Conservation (phyloP, 2,113 vertebrate genomes). For the Erinaceus europaeus region DNA sequence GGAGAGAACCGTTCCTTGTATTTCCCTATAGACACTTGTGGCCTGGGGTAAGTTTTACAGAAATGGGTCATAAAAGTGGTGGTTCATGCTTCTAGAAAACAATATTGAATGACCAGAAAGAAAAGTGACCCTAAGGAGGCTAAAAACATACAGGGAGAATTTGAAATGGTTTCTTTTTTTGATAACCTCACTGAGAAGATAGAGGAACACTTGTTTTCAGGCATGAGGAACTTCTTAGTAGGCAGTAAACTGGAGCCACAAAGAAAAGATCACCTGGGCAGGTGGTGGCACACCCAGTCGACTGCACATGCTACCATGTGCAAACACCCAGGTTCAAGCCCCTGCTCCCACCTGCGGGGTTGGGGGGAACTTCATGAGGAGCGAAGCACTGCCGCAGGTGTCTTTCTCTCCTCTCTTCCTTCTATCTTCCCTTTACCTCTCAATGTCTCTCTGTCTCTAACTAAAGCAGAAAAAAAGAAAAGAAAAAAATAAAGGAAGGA, state of each 20-base stretch:
- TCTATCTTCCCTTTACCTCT: too few species aligned
- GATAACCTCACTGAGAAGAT: slow-evolving; percentile 20
- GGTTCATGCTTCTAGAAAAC: slow-evolving; percentile 36
- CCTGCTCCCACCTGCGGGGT: too few species aligned
- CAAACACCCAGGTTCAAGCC: too few species aligned
- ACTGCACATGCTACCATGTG: too few species aligned
- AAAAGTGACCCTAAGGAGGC: slow-evolving; percentile 21
- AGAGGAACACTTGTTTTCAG: background rate
- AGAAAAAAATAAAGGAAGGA: too few species aligned
- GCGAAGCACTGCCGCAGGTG: too few species aligned
- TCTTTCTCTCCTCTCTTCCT: too few species aligned
- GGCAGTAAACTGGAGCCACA: background rate
- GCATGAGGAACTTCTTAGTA: slow-evolving; percentile 14
- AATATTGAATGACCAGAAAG: slow-evolving; percentile 45
- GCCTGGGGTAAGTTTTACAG: slow-evolving; percentile 27
- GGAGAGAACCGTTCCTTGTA: background rate
- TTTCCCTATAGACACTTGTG: background rate
- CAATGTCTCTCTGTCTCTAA: too few species aligned
- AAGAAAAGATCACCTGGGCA: too few species aligned
- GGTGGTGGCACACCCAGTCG: too few species aligned
- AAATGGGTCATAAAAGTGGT: background rate
- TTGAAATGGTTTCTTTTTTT: background rate
- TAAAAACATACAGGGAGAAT: slow-evolving; percentile 5
- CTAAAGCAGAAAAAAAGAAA: too few species aligned
- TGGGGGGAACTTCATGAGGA: too few species aligned